phyloP scores from a whole-genome alignment of 2,797 vertebrate genomes.

The Sciurus carolinensis region DNA sequence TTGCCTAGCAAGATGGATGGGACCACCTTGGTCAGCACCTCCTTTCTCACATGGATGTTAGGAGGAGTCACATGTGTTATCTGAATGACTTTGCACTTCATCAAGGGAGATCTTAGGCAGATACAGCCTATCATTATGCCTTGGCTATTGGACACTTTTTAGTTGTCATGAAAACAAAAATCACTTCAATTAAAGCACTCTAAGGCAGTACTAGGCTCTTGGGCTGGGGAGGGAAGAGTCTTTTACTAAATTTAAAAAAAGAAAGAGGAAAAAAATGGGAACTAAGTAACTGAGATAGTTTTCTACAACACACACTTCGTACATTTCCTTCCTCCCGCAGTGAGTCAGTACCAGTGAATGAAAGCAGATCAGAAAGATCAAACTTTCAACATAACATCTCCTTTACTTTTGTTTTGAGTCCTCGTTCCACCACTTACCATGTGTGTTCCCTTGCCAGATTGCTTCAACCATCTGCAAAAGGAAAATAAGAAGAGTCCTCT shows the following conservation, averaged over 20 bases:
- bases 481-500: neutral
- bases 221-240: neutral
- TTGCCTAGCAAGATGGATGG: neutral
- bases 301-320: neutral
- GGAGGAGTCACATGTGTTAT: neutral
- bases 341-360: neutral
- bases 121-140: neutral
- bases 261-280: constrained; percentile 8
- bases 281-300: neutral
- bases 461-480: neutral
- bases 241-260: constrained; percentile 12
- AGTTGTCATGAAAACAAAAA: constrained; percentile 58
- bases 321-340: neutral
- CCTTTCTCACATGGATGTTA: neutral
- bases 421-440: neutral
- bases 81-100: neutral
- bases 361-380: neutral
- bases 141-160: constrained; percentile 24
- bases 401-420: neutral
- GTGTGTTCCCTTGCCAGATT: neutral
- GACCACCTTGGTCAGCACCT: neutral
- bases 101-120: neutral
- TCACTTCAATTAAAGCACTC: neutral
- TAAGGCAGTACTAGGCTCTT: neutral
- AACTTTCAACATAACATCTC: neutral